Evolutionary conservation across 2,888 invertebrate genomes (phyloP).

Genomic region (Limnephilus lunatus): DNA sequence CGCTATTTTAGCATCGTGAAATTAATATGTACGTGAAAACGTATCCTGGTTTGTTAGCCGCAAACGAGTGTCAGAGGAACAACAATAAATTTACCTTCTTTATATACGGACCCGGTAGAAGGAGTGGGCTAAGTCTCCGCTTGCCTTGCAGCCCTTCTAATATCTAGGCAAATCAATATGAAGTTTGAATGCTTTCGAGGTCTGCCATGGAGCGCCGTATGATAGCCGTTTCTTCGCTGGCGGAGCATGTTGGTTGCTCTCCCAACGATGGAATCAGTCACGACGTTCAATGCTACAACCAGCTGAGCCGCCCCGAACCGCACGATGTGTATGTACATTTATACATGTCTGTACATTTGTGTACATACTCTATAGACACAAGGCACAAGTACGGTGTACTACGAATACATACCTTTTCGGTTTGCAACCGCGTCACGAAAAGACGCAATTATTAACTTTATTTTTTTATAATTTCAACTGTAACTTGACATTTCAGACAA

Average conservation of each 20-base stretch:
- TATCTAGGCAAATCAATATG: slow-evolving; percentile 36
- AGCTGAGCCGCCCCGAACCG: slow-evolving; percentile 15
- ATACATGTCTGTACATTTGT: not conserved
- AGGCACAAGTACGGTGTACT: not conserved
- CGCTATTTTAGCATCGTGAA: not conserved
- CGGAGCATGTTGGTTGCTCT: slow-evolving; percentile 61
- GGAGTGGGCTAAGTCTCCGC: not conserved
- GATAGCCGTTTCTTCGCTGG: slow-evolving; percentile 38
- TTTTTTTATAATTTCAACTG: not conserved
- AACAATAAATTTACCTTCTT: slow-evolving; percentile 15
- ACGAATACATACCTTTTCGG: not conserved
- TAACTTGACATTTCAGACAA: not conserved
- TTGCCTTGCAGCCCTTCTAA: not conserved
- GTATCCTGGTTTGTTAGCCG: not conserved
- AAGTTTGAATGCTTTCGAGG: slow-evolving; percentile 17
- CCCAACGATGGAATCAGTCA: slow-evolving; percentile 67
- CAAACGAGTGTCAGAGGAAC: slow-evolving; percentile 5
- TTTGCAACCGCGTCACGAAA: not conserved
- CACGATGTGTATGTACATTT: slow-evolving; percentile 17
- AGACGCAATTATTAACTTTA: slow-evolving; percentile 3
- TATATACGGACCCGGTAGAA: not conserved
- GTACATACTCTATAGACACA: not conserved
- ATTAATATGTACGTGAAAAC: not conserved
- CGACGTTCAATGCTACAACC: slow-evolving; percentile 62
- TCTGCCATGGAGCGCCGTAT: not conserved